phyloP scores from a whole-genome alignment of 2,888 invertebrate species.

The Heliconius aoede region DNA sequence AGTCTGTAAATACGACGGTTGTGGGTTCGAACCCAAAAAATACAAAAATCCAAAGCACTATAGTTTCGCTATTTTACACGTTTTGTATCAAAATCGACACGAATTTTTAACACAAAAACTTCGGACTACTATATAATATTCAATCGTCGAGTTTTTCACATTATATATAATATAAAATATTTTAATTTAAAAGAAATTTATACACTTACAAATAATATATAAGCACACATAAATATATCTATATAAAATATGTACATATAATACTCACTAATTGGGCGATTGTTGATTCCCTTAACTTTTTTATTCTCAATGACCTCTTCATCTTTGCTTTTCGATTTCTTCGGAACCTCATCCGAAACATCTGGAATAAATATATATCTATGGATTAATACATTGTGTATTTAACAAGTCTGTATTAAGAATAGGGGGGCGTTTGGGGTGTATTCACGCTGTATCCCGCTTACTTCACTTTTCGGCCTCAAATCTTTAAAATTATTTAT shows the following conservation, averaged over 20 bases:
- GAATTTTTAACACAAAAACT: too few relatives aligned
- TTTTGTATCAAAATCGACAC: too few relatives aligned
- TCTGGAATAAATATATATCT: slow-evolving; percentile 61
- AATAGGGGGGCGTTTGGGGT: too few relatives aligned
- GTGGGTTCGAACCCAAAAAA: too few relatives aligned
- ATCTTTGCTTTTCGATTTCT: slow-evolving; percentile 75
- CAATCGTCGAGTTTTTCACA: too few relatives aligned
- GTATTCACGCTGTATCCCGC: too few relatives aligned
- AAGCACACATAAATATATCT: background rate
- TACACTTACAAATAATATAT: background rate
- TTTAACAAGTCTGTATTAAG: too few relatives aligned
- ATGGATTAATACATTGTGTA: background rate
- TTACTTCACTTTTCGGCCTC: too few relatives aligned
- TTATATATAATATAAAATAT: background rate
- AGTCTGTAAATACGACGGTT: too few relatives aligned
- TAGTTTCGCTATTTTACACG: too few relatives aligned
- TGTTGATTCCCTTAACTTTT: slow-evolving; percentile 56
- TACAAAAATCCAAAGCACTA: too few relatives aligned
- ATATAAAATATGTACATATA: background rate
- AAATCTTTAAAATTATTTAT: background rate
- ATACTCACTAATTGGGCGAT: slow-evolving; percentile 61
- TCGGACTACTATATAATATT: too few relatives aligned
- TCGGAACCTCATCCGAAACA: slow-evolving; percentile 70
- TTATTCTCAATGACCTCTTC: slow-evolving; percentile 71
- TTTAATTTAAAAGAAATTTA: background rate